A percentile compares a stretch with the other conserved stretches of the same genome.
phyloP scores from a whole-genome alignment of 2,888 invertebrate species.

The Smittia sp. region DNA sequence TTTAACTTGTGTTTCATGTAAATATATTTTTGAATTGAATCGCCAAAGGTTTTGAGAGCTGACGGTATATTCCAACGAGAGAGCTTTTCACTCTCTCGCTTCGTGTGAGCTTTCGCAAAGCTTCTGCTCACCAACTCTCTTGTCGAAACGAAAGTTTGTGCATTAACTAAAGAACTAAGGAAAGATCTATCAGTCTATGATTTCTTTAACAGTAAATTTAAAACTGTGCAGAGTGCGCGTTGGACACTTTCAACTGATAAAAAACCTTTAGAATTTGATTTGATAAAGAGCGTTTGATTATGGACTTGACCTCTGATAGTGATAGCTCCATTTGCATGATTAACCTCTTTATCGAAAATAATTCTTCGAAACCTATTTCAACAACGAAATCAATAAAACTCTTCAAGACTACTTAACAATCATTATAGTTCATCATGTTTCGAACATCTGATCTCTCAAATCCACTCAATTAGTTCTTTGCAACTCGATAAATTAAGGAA shows the following conservation, averaged over 20 bases:
- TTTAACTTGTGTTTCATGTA: neutral
- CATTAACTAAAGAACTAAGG: neutral
- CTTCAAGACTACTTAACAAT: neutral
- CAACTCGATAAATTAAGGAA: slow-evolving; percentile 9
- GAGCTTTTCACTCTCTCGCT: neutral
- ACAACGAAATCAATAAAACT: neutral
- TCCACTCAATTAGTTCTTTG: too few species aligned
- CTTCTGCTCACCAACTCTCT: neutral
- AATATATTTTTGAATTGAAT: neutral
- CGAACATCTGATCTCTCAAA: neutral
- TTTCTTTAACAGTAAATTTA: neutral
- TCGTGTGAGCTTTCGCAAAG: neutral
- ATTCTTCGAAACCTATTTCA: neutral
- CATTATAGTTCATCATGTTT: neutral
- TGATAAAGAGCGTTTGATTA: slow-evolving; percentile 15
- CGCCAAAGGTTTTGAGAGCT: neutral
- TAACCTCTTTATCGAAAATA: neutral
- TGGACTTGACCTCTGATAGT: slow-evolving; percentile 39
- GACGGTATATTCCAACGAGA: too few species aligned
- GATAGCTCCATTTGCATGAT: slow-evolving; percentile 13
- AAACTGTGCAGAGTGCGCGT: neutral
- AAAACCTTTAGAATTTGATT: neutral
- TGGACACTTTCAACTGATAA: neutral
- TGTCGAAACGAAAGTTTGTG: neutral
- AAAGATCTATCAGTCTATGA: neutral